Evolutionary conservation across 2,113 vertebrate species (phyloP).

Genomic region (Chaetops frenatus): DNA sequence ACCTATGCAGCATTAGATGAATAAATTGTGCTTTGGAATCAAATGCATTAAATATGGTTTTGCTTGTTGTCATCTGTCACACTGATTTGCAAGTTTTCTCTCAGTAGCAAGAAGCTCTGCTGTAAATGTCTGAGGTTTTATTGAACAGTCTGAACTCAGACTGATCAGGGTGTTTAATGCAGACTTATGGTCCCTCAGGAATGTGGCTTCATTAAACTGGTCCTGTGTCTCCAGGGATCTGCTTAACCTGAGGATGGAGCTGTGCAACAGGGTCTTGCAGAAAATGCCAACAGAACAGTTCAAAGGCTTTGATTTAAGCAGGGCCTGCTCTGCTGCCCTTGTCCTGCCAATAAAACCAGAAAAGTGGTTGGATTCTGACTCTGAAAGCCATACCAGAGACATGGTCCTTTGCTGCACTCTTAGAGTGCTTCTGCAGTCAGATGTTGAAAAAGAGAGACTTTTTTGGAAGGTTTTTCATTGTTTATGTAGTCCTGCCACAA

Average conservation of each 20-base stretch:
- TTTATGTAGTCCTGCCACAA: neutral
- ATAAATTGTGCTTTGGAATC: neutral
- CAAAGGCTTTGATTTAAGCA: neutral
- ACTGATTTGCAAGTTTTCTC: neutral
- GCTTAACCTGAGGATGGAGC: neutral
- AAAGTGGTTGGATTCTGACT: neutral
- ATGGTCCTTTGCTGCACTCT: neutral
- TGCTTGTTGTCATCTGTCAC: neutral
- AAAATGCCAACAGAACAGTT: neutral
- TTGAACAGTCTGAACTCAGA: neutral
- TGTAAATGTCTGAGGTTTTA: neutral
- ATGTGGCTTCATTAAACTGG: neutral
- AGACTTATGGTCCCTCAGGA: neutral
- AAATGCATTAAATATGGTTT: neutral
- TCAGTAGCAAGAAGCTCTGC: neutral
- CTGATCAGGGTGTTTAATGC: neutral
- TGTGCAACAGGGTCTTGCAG: neutral
- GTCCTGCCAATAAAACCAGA: neutral
- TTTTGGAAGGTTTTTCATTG: neutral
- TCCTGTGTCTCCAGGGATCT: neutral
- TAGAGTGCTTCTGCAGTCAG: neutral
- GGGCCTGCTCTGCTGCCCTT: neutral
- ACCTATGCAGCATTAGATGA: neutral
- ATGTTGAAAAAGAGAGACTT: neutral
- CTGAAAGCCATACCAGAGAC: neutral